Evolutionary conservation across 1,140 invertebrate species (phyloP), one percentile per base, ranked within the genome.

Genomic region (Zelostemma sp.): DNA sequence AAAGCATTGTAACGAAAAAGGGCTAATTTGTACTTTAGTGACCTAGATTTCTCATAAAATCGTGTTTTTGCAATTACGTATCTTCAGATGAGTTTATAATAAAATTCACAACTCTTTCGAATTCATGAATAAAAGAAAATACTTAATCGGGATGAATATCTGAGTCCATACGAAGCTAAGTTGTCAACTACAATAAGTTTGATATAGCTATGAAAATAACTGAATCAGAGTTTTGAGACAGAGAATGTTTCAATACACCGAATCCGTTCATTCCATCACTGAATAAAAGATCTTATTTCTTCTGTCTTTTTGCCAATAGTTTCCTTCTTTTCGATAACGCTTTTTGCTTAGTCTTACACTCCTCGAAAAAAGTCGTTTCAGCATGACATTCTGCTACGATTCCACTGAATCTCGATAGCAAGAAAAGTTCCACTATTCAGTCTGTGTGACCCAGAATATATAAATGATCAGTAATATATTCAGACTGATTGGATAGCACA

Each of bases 181-280:
- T 57, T 68, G 65, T 57, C 56, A 41, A 49, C 51, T 48, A 62
- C 65, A 68, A 68, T 61, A 62, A 53, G 58, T 61, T 58, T 61
- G 33, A 38, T 11, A 28, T 58, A 68, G 65, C 40, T 14, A 15
- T 8, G 40, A 17, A 43, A 6, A 31, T 47, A 68, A 61, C 58
- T 68, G 62, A 62, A 68, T 67, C 60, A 56, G 53, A 45, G 45
- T 17, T 28, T 45, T 21, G 51, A 56, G 47, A 19, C 41, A 55
- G 38, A 28, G 50, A 51, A 57, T 51, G 15, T 31, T 50, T 41
- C 57, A 40, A 60, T 66, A 55, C 35, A 59, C 25, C 12, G 40
- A 21, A 43, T n/a, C 53, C 35, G 48, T 35, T 21, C 6, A 11
- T 4, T 17, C n/a, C 25, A 57, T 57, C 38, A 50, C 49, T 31